Conservation (phyloP, 2,797 vertebrate genomes). For the Zalophus californianus region DNA sequence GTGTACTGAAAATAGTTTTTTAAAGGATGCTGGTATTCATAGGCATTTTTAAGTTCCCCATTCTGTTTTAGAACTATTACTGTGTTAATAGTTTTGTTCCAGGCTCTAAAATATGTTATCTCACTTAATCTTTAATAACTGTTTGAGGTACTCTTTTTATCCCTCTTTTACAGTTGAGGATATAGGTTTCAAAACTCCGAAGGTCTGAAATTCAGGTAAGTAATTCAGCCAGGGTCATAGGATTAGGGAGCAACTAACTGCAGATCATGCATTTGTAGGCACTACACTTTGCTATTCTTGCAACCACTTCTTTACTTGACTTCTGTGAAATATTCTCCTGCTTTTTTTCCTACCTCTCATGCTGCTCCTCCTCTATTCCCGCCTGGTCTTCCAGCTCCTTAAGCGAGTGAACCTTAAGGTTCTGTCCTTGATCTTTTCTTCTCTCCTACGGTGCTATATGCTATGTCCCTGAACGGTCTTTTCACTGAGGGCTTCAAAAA, state of each 20-base stretch:
- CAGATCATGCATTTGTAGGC: background rate
- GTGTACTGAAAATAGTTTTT: conserved; percentile 2
- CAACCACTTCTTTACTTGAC: background rate
- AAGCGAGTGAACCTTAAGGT: background rate
- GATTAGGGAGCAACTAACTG: background rate
- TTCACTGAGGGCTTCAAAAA: background rate
- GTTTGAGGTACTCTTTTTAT: background rate
- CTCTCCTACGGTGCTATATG: background rate
- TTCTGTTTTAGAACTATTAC: conserved; percentile 1
- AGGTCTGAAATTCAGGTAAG: background rate
- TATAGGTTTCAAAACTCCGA: conserved; percentile 60
- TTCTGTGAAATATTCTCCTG: background rate
- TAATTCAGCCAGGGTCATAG: background rate
- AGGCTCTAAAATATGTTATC: conserved; percentile 26
- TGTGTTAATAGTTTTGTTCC: conserved; percentile 47
- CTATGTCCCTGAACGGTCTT: background rate
- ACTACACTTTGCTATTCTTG: background rate
- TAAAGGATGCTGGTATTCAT: conserved; percentile 45
- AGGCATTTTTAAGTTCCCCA: conserved; percentile 36
- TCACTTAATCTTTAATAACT: conserved; percentile 42
- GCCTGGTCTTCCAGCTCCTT: background rate
- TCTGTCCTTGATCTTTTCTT: background rate
- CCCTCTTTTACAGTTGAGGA: conserved; percentile 14
- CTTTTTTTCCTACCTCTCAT: background rate
- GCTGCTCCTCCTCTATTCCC: background rate